Base-by-base conservation (phyloP, 1,140 invertebrate genomes). In the Tetranychus cinnabarinus region DNA sequence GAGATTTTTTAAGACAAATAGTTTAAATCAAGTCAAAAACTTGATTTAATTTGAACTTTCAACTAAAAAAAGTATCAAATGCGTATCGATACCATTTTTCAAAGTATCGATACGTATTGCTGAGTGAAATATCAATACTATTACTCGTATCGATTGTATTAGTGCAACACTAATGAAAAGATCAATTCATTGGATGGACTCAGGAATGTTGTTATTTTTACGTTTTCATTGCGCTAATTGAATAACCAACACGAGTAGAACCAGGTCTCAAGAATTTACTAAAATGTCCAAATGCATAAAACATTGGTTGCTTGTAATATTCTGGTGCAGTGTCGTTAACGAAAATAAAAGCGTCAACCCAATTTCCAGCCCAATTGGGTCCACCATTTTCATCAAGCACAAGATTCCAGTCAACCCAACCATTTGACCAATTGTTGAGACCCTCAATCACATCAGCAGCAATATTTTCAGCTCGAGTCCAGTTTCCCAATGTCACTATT, bases 291-390 rank as follows among this genome's bases (percentile, higher is more conserved):
- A 78, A 61, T 7, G 70, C 71, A 69, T 78, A 78, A 66, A 72
- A 78, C 73, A 76, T 77, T 7, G 77, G 77, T 60, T 78, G 74
- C 64, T 77, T 77, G 67, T 76, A 78, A 64, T 77, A 77, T 64
- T 74, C 73, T 8, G 63, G n/a, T 8, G 13, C 50, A 23, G 37
- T 57, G 15, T 63, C 64, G 64, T 75, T 72, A 1, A 77, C 70
- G 63, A 77, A 72, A 50, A 77, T 70, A 15, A 76, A 70, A 60
- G 72, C 71, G 64, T 77, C 75, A 6, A 75, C 73, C 64, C 69
- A 69, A 62, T 77, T 76, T 15, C 68, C 64, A 7, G 69, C 72
- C 72, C 73, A 77, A 67, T 73, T 77, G 35, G 75, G 75, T 33
- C 75, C 75, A 48, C 76, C 76, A 58, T 72, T 50, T 61, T 69